Evolutionary conservation across 2,797 vertebrate species (phyloP).

Genomic region (Nothura maculosa): DNA sequence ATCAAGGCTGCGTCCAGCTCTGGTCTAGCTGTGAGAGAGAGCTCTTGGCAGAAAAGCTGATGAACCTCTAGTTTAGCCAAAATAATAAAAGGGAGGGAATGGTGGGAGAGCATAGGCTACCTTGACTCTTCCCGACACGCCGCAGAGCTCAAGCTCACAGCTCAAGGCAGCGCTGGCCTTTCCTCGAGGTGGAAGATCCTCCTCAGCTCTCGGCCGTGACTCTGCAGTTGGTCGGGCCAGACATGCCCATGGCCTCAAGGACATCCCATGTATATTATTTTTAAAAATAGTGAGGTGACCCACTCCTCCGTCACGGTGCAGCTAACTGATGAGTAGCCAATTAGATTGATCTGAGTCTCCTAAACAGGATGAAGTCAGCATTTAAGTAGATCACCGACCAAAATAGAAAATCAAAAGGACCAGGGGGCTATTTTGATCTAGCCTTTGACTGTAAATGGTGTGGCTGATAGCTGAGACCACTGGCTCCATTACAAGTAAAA

Average conservation of each 20-base stretch:
- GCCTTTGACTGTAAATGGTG: slow-evolving; percentile 72
- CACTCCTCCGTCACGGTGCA: rapidly evolving
- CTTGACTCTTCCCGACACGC: rapidly evolving
- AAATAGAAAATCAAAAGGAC: slow-evolving; percentile 67
- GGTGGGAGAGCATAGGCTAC: not conserved
- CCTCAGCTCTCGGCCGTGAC: not conserved
- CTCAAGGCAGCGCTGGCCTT: not conserved
- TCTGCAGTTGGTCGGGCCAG: not conserved
- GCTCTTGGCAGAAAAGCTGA: not conserved
- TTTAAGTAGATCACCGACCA: slow-evolving; percentile 62
- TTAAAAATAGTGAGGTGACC: slow-evolving; percentile 1
- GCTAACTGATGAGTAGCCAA: slow-evolving; percentile 19
- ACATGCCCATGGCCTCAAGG: not conserved
- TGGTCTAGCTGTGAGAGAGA: not conserved
- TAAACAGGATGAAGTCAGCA: slow-evolving; percentile 29
- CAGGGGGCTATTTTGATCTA: slow-evolving; percentile 47
- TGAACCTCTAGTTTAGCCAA: too few relatives aligned
- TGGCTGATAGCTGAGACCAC: slow-evolving; percentile 45
- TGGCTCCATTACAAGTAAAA: slow-evolving; percentile 56
- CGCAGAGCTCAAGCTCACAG: not conserved
- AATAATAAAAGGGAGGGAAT: rapidly evolving
- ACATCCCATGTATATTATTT: rapidly evolving
- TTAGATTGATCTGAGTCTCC: slow-evolving; percentile 4
- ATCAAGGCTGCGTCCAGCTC: not conserved
- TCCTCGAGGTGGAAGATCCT: not conserved